Conservation (phyloP, 2,888 invertebrate genomes). For the Scaptomyza reducta region DNA sequence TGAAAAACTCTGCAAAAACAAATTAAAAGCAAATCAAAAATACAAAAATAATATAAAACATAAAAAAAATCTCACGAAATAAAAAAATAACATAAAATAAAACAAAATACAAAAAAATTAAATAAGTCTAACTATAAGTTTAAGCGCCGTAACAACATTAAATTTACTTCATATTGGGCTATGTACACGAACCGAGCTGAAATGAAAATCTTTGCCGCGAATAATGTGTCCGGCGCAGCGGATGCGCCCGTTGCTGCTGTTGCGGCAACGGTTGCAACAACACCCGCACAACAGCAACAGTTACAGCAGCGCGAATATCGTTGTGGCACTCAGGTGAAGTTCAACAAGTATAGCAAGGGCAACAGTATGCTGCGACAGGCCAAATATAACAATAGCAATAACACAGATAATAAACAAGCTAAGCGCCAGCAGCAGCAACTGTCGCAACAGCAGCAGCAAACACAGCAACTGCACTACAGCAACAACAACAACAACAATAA, state of each 20-base stretch:
- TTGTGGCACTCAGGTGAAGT: slow-evolving; percentile 45
- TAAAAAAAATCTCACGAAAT: slow-evolving; percentile 24
- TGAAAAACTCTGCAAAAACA: slow-evolving; percentile 40
- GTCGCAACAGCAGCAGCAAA: slow-evolving; percentile 26
- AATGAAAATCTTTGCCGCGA: slow-evolving; percentile 78
- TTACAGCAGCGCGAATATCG: slow-evolving; percentile 60
- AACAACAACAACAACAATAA: slow-evolving; percentile 30
- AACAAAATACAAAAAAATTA: slow-evolving; percentile 32
- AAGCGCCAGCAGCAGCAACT: slow-evolving; percentile 33
- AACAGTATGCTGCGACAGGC: slow-evolving; percentile 29
- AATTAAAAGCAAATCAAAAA: slow-evolving; percentile 9
- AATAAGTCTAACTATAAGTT: slow-evolving; percentile 38
- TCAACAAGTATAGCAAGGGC: slow-evolving; percentile 50
- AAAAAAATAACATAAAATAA: slow-evolving; percentile 21
- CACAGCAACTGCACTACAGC: slow-evolving; percentile 25
- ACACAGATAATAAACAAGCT: slow-evolving; percentile 23
- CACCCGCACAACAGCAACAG: slow-evolving; percentile 38
- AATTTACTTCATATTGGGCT: slow-evolving; percentile 14
- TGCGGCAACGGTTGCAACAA: slow-evolving; percentile 27
- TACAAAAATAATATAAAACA: slow-evolving; percentile 16
- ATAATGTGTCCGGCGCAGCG: slow-evolving; percentile 39
- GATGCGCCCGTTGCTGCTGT: slow-evolving; percentile 21
- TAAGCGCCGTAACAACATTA: slow-evolving; percentile 12
- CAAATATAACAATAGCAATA: slow-evolving; percentile 37
- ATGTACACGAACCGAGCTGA: slow-evolving; percentile 59